Evolutionary conservation across 2,888 invertebrate genomes (phyloP), one percentile per base, ranked within the genome.

Genomic region (Campopleginae sp.): DNA sequence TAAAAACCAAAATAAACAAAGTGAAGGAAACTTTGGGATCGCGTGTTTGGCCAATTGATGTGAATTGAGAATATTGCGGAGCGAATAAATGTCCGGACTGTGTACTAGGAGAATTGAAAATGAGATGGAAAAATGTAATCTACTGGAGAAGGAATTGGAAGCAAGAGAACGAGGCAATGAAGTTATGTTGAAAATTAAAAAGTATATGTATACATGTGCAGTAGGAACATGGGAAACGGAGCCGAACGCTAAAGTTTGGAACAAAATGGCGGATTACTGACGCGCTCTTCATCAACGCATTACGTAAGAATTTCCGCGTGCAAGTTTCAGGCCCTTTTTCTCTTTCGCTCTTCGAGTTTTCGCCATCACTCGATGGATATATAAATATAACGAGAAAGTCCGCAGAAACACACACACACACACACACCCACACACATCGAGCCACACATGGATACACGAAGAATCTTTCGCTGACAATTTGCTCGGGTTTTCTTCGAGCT

Each of bases 291-390:
- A 84, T 85, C 79, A 85, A 80, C 76, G 61, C 58, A 23, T 19
- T 77, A 61, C 80, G 77, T 87, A 82, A 85, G 61, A 84, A 83
- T 85, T 77, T 81, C 66, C 80, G 38, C 46, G 79, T 76, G 83
- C 38, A 74, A 83, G 75, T 71, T 80, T 63, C 70, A 54, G 70
- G 66, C 70, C 46, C 80, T 66, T 85, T 54, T 77, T 63, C 66
- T 66, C 72, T 54, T 82, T 81, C 74, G 80, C 86, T 87, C 86
- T 87, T 88, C 78, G 75, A 79, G 78, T 79, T 86, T 86, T 89
- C 86, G 86, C 75, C 71, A 80, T 61, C 66, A 4, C 42, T 58
- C 71, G 66, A 76, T 80, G 63, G 54, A 74, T 27, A 58, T 27
- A 58, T 70, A 46, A n/a, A 44, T 44, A 68, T 46, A 23, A 46